Conservation (phyloP, 2,113 vertebrate species). For the Noturus placidus region DNA sequence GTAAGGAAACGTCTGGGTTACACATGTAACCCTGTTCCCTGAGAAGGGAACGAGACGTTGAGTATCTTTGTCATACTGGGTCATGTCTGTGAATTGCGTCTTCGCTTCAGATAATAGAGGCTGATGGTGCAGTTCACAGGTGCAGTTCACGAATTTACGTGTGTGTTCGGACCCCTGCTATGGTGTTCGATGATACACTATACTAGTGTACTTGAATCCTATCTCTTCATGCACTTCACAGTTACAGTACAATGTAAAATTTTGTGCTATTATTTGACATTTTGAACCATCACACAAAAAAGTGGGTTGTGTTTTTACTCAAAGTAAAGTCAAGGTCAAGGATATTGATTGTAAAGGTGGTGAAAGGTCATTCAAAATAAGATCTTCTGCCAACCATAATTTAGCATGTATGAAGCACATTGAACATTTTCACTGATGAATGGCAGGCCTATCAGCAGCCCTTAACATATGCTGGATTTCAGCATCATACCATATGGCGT, state of each 20-base stretch:
- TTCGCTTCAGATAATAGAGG: no score
- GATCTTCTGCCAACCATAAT: background rate
- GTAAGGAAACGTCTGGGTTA: no score
- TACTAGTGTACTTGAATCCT: background rate
- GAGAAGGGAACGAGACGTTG: no score
- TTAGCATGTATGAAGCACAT: background rate
- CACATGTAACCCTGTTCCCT: no score
- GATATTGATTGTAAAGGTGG: background rate
- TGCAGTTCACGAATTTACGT: no score
- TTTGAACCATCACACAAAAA: background rate
- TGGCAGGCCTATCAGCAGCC: background rate
- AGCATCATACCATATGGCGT: conserved; percentile 2
- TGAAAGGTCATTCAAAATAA: background rate
- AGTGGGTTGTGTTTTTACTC: background rate
- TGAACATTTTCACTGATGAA: background rate
- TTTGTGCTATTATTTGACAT: background rate
- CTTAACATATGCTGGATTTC: background rate
- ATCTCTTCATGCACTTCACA: background rate
- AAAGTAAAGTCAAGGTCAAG: background rate
- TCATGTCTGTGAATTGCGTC: no score
- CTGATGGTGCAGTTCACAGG: no score
- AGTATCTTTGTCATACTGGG: no score
- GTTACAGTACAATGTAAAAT: background rate
- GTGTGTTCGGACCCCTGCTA: background rate
- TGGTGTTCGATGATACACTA: background rate